Evolutionary conservation across 1,140 invertebrate genomes (phyloP), one percentile per base, ranked within the genome.

Genomic region (Eumeta japonica): DNA sequence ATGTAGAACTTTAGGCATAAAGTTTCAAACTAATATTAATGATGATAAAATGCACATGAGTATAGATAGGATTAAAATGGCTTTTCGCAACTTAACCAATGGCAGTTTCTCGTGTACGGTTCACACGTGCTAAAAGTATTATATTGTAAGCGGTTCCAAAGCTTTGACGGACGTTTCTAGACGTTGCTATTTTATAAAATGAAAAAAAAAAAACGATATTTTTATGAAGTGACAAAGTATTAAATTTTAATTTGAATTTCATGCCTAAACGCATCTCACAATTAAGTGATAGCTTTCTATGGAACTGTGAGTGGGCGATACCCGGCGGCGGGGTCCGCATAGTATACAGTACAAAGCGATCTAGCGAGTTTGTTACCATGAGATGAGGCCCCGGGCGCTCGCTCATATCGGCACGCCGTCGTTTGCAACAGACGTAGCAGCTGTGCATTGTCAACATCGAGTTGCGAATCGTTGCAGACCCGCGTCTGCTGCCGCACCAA

Each of bases 151-250:
- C 48, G 43, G 40, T 46, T 42, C 37, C 33, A 41, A 47, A 33
- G 55, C 45, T 52, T 55, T 49, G n/a, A n/a, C n/a, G n/a, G n/a
- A n/a, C n/a, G n/a, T n/a, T n/a, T n/a, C n/a, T n/a, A n/a, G 43
- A 48, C 55, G 52, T 58, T 54, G 52, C 57, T 58, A 55, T 46
- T 48, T 52, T 59, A n/a, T n/a, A n/a, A n/a, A n/a, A n/a, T n/a
- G n/a, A n/a, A n/a, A n/a, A n/a, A n/a, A n/a, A n/a, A 58, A 45
- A 50, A 53, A 50, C 33, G 50, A 60, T 62, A 66, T 65, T 74
- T 73, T 74, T 70, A 68, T 70, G 53, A 67, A 64, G 61, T 67
- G 65, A 71, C 65, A 62, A 57, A 66, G 55, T 73, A 67, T 65
- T 68, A 71, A 48, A 46, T 56, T 66, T 66, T 62, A 47, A 15